Evolutionary conservation across 1,140 invertebrate genomes (phyloP), one percentile per base, ranked within the genome.

Genomic region (Leguminivora glycinivorella): DNA sequence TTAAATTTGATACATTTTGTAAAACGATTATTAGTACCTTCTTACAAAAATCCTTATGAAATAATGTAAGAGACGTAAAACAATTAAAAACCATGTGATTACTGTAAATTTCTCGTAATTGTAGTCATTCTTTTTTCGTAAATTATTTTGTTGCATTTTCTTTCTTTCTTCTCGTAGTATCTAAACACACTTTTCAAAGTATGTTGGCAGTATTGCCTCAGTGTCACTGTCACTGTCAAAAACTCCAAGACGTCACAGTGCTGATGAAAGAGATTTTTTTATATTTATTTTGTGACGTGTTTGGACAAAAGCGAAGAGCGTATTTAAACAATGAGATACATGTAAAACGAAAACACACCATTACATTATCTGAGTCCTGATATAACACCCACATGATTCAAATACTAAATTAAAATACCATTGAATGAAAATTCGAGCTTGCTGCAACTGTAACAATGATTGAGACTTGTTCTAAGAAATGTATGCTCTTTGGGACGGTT

Each of bases 401-500:
- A 17, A 47, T 3, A 5, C 6, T 52, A 52, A 19, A 52, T 52
- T n/a, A 17, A 52, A 43, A 22, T 52, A 17, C 19, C n/a, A 22
- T 22, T 22, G 47, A 19, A 52, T 6, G 19, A n/a, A 22, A 19
- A 52, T 5, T 6, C 19, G 47, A 22, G 9, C n/a, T 52, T 9
- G 26, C 29, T 31, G 12, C 40, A 1, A 72, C 29, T 31, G 12
- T 25, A 1, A 72, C 22, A 52, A 90, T 90, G 87, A 85, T 90
- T 72, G 88, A 90, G 75, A 87, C 88, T 6, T 90, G 88, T 80
- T 87, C 87, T 10, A 90, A 87, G 80, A 76, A 81, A 78, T 90
- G 83, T 76, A 89, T 90, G 88, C 76, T 90, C 22, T 77, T 90
- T 58, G 88, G 88, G 47, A 90, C 87, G 26, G 76, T 90, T 26